These are phyloP conservation scores for Uria lomvia DNA, from an alignment of 2,113 vertebrate species.

Conservation along the genomic window DNA sequence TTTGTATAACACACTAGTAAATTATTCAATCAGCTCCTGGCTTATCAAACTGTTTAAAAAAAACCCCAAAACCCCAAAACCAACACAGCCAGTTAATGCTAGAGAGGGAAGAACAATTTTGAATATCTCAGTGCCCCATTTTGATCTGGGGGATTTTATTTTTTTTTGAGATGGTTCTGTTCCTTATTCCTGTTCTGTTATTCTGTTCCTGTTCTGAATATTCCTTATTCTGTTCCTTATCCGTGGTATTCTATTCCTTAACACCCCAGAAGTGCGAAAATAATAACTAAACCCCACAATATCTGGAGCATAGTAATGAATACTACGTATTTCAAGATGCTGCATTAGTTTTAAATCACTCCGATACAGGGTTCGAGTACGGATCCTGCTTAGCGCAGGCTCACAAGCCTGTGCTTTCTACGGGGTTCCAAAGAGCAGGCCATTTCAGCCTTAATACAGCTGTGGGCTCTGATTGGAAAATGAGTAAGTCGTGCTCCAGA, in stretches of 20 bases:
- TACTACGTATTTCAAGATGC: accelerated
- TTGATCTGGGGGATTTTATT: background rate
- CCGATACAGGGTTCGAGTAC: background rate
- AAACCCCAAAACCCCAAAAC: background rate
- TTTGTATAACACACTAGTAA: background rate
- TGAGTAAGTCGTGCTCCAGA: background rate
- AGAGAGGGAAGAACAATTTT: background rate
- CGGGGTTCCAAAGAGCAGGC: background rate
- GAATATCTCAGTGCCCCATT: background rate
- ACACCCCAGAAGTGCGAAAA: background rate
- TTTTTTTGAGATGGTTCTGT: background rate
- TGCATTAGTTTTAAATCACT: background rate
- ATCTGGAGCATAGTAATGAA: background rate
- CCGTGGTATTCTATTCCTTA: background rate
- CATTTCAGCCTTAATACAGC: background rate
- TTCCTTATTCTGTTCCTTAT: too few relatives aligned
- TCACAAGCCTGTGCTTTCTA: background rate
- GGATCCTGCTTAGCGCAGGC: background rate
- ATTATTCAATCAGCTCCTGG: background rate
- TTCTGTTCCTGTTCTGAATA: too few relatives aligned
- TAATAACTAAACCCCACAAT: background rate
- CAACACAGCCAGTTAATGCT: background rate
- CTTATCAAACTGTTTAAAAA: background rate
- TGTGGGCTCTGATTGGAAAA: background rate
- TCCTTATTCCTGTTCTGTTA: too few relatives aligned